Percentiles rank a stretch among this genome's conserved stretches.
These are phyloP conservation scores for Gonatopus flavifemur DNA, from an alignment of 1,140 invertebrate species.

Conservation along the genomic window DNA sequence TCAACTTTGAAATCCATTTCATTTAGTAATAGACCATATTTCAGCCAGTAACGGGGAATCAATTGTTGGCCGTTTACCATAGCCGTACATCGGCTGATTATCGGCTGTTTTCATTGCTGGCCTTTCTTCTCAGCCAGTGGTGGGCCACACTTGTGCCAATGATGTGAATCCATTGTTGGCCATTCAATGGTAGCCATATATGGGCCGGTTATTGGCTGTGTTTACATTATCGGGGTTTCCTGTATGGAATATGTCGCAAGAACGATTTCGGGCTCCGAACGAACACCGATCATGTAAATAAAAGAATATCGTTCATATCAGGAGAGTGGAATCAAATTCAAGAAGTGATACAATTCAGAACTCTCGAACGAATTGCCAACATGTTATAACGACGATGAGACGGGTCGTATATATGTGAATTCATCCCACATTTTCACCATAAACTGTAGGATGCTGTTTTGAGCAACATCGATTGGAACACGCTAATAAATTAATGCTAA, in stretches of 20 bases:
- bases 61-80: no score
- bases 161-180: not conserved
- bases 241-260: constrained; percentile 2
- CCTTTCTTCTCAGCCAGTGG: no score
- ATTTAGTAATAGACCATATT: no score
- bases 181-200: not conserved
- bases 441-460: constrained; percentile 9
- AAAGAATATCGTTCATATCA: constrained; percentile 12
- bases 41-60: no score
- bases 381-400: constrained; percentile 16
- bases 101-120: no score
- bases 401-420: not conserved
- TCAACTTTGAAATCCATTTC: no score
- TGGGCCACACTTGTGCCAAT: no score
- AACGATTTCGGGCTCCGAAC: constrained; percentile 1
- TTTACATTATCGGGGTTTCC: constrained; percentile 19
- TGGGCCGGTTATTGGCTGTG: not conserved
- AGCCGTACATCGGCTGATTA: no score
- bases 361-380: constrained; percentile 26
- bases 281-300: not conserved
- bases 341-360: constrained; percentile 15
- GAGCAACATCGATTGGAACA: constrained; percentile 19
- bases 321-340: constrained; percentile 16
- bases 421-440: constrained; percentile 25
- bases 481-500: constrained; percentile 38